Base-by-base conservation (phyloP, 1,140 invertebrate genomes). In the Listronotus bonariensis region DNA sequence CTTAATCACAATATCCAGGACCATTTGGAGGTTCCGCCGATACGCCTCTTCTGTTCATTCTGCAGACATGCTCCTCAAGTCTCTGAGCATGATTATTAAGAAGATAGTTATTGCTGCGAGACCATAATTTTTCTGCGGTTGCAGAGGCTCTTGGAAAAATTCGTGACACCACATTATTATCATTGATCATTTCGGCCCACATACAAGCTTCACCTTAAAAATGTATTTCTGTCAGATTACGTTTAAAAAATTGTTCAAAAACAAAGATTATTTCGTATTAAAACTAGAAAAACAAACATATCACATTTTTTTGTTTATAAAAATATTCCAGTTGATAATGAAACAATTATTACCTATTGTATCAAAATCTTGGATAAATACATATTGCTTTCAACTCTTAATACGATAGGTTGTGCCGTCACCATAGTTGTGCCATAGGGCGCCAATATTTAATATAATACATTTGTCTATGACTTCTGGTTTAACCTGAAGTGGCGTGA, bases 101-200 rank as follows among this genome's bases (percentile, higher is more conserved):
- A 17, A 56, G 20, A 20, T 40, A 46, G 34, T 14, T 26, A 9
- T 52, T 40, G 11, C 62, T 17, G 4, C 52, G 70, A 9, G 82
- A 85, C 95, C 95, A 98, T 0, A 96, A 82, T 67, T 89, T 83
- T 79, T 97, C 95, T 2, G 93, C 95, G 0, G 89, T 84, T 0
- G 92, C 92, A 60, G 87, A 86, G 0, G 92, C 91, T 65, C 93
- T 79, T 2, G 93, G 92, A 88, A 90, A 93, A 10, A 90, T 84
- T 71, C 87, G 82, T 26, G 79, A 75, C 38, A 87, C 74, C 7
- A 85, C 68, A 69, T 85, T 85, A 17, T 76, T 74, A 43, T 83
- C 84, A 74, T 96, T 92, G 0, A 94, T 89, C 71, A 86, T 89
- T 78, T 97, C 93, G 0, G 86, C 87, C 95, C 95, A 96, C 88